Base-by-base conservation (phyloP, 2,888 invertebrate genomes). In the Aspidiotus rigidus region DNA sequence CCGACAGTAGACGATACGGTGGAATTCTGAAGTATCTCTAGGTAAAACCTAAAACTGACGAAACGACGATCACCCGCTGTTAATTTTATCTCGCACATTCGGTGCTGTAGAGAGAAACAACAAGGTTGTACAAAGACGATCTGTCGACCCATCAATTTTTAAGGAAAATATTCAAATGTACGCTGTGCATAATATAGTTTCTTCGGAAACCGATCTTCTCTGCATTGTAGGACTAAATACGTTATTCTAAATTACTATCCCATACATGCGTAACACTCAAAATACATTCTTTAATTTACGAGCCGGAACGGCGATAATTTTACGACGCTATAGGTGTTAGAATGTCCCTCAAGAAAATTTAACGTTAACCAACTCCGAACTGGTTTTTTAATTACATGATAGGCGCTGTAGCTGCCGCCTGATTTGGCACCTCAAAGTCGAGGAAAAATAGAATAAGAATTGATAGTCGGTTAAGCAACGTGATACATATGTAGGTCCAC, bases 111-210 rank as follows among this genome's bases (percentile, higher is more conserved):
- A 49, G 49, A 49, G 49, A 49, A 49, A 49, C 49, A 49, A 49
- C 49, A 49, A 49, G n/a, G n/a, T n/a, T 11, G 11, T 49, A n/a
- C 49, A 49, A 7, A 42, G 17, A 28, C 55, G 54, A 54, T 64
- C 64, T 54, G 54, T 39, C 64, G 64, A 64, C 54, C 64, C 54
- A 64, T 64, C 49, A 64, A 49, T 64, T 64, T 64, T 64, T 64
- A n/a, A 6, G 49, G n/a, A 49, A 49, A 28, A 28, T 28, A 28
- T 28, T 28, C 28, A 28, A 28, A 28, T 28, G 28, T 28, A 28
- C 28, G 28, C 5, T 28, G 6, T 49, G 49, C 11, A 13, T 11
- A 49, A n/a, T n/a, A n/a, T 13, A n/a, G 49, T 13, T 49, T 11
- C 10, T n/a, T 49, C 49, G 49, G n/a, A 49, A 49, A 49, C 49